Conservation (phyloP, 2,797 vertebrate species). For the Myotis planiceps region DNA sequence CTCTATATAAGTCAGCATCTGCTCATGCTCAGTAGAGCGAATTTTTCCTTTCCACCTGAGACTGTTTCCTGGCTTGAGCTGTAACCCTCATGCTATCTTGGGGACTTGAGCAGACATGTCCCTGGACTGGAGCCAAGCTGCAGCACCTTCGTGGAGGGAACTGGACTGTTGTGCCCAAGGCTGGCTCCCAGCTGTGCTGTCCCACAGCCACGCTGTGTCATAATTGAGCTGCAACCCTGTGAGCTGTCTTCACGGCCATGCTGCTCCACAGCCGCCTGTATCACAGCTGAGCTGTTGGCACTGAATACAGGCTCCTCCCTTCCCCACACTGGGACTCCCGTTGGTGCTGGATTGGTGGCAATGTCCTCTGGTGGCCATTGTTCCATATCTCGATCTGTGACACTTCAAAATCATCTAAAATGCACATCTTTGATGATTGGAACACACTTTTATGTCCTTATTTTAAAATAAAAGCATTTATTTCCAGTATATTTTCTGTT, state of each 20-base stretch:
- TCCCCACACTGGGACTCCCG: not conserved
- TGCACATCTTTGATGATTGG: not conserved
- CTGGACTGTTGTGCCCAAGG: not conserved
- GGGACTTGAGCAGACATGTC: not conserved
- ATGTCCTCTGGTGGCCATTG: not conserved
- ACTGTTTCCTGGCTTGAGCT: not conserved
- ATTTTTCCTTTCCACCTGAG: not conserved
- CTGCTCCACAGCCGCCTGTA: not conserved
- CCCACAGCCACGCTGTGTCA: not conserved
- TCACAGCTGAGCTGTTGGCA: not conserved
- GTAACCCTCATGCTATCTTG: not conserved
- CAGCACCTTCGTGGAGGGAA: no score
- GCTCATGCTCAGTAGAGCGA: not conserved
- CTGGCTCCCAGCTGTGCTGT: not conserved
- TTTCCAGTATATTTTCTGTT: not conserved
- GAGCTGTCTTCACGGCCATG: not conserved
- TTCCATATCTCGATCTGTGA: not conserved
- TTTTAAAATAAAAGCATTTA: not conserved
- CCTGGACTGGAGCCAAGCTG: not conserved
- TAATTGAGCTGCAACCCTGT: not conserved
- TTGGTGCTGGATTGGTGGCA: not conserved
- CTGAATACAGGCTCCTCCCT: not conserved
- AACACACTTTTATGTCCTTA: not conserved
- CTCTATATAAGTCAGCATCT: not conserved
- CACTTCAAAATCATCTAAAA: not conserved